phyloP scores from a whole-genome alignment of 53 echinoderm and acorn worm species.

The Zoroaster sp. region DNA sequence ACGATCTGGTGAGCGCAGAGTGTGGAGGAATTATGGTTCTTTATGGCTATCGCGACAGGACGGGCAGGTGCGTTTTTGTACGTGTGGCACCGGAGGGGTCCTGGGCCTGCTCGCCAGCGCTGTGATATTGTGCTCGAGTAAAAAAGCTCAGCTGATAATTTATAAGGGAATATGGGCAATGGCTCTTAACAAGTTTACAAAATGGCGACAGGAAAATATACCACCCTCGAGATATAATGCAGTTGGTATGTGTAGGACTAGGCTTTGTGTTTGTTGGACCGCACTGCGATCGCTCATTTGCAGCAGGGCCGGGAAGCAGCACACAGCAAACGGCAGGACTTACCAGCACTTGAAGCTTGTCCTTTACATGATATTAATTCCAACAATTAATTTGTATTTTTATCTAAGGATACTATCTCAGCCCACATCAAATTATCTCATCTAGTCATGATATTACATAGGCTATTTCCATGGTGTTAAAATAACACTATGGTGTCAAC shows the following conservation, averaged over 20 bases:
- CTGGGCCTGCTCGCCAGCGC: not conserved
- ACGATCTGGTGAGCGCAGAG: conserved; percentile 28
- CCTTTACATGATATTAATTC: not conserved
- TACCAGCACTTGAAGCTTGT: not conserved
- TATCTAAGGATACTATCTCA: not conserved
- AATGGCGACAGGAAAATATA: conserved; percentile 1
- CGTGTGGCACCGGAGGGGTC: not conserved
- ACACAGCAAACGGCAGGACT: not conserved
- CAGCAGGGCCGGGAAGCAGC: not conserved
- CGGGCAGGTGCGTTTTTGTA: conserved; percentile 53
- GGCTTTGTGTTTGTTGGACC: not conserved
- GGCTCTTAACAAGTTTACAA: not conserved
- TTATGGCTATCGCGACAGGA: conserved; percentile 32
- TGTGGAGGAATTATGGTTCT: conserved; percentile 49
- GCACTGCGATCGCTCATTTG: not conserved
- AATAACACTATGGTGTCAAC: too few species aligned
- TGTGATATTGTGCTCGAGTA: conserved; percentile 25
- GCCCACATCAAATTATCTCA: too few species aligned
- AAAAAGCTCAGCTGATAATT: not conserved
- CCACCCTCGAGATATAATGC: not conserved
- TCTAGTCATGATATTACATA: too few species aligned
- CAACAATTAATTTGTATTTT: not conserved
- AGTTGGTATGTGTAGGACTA: not conserved
- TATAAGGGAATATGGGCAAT: not conserved
- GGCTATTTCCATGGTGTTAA: too few species aligned